Percentiles rank a stretch among this genome's conserved stretches.
Conservation (phyloP, 2,888 invertebrate species). For the Microchrysa polita region DNA sequence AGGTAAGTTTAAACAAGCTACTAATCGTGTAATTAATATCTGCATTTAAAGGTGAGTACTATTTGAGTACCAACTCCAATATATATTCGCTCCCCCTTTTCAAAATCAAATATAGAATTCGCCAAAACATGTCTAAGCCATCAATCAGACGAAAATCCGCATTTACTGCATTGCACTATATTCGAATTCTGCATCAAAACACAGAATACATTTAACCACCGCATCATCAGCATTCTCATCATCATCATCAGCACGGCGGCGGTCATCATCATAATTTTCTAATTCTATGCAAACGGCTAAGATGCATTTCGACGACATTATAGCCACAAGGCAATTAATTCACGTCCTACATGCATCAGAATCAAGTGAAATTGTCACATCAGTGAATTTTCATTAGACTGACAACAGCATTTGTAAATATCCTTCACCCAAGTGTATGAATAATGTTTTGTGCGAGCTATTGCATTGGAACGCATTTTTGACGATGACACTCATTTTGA, state of each 20-base stretch:
- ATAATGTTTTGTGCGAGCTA: neutral
- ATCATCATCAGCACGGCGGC: neutral
- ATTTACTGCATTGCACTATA: too few relatives aligned
- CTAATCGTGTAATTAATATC: too few relatives aligned
- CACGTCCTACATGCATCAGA: conserved; percentile 39
- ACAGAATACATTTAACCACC: too few relatives aligned
- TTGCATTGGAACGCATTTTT: neutral
- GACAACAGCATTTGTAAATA: conserved; percentile 18
- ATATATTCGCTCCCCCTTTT: too few relatives aligned
- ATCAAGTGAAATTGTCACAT: conserved; percentile 21
- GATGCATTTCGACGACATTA: conserved; percentile 44
- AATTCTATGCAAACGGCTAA: neutral
- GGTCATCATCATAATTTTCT: neutral
- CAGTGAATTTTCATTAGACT: neutral
- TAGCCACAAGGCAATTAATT: conserved; percentile 43
- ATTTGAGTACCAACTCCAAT: too few relatives aligned
- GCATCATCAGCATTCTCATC: neutral
- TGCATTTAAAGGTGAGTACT: too few relatives aligned
- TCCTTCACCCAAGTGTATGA: neutral
- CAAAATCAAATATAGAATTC: too few relatives aligned
- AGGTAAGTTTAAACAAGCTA: too few relatives aligned
- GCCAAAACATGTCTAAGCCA: too few relatives aligned
- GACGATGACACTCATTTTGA: conserved; percentile 9
- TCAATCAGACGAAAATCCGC: too few relatives aligned
- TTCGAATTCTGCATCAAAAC: too few relatives aligned